A percentile compares a stretch with the other conserved stretches of the same genome.
Conservation (phyloP, 2,113 vertebrate genomes). For the Elephas maximus region DNA sequence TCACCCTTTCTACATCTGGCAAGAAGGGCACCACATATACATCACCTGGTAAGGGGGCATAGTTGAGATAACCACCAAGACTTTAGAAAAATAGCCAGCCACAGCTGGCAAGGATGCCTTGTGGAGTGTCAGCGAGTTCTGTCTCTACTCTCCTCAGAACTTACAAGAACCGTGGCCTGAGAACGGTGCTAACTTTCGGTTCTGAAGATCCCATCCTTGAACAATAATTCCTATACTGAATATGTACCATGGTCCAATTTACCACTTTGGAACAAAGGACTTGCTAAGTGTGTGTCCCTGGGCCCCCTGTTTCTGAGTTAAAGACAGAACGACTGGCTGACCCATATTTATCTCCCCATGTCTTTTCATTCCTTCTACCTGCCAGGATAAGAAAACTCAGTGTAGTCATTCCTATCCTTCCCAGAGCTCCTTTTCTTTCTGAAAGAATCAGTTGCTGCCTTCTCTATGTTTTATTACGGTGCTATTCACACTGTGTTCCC, state of each 20-base stretch:
- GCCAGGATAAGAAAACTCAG: background rate
- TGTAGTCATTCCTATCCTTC: background rate
- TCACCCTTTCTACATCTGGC: background rate
- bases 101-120: background rate
- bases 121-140: rapidly evolving
- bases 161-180: background rate
- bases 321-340: background rate
- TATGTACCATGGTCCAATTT: background rate
- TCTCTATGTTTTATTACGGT: background rate
- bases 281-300: background rate
- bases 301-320: background rate
- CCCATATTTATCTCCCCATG: rapidly evolving
- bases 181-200: background rate
- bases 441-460: background rate
- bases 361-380: background rate
- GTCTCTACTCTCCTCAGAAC: rapidly evolving
- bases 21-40: background rate
- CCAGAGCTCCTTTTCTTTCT: background rate
- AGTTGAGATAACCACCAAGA: background rate
- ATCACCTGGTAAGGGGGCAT: background rate
- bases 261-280: background rate
- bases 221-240: background rate
- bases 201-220: background rate
- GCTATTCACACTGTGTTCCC: background rate
- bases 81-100: background rate